Evolutionary conservation across 2,113 vertebrate genomes (phyloP).

Genomic region (Lathamus discolor): DNA sequence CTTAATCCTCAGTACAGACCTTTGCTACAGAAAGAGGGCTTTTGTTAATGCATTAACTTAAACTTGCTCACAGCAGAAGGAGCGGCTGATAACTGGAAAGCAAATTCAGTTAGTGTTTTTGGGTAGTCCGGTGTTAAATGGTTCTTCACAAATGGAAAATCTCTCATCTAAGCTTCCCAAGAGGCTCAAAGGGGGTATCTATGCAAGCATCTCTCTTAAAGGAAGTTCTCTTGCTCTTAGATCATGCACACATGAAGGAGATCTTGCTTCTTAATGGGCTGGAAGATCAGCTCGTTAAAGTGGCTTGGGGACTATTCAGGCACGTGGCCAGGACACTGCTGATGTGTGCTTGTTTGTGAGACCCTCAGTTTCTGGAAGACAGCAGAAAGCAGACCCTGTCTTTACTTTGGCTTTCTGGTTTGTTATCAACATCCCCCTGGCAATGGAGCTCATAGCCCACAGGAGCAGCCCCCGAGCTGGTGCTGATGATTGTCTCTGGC

Average conservation of each 20-base stretch:
- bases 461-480: fast-evolving
- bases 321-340: not conserved
- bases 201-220: not conserved
- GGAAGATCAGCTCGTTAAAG: not conserved
- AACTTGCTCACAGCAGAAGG: not conserved
- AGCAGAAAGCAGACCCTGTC: not conserved
- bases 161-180: not conserved
- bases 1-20: constrained; percentile 26
- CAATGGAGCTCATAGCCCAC: fast-evolving
- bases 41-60: constrained; percentile 30
- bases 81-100: not conserved
- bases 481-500: fast-evolving
- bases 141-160: not conserved
- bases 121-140: constrained; percentile 4
- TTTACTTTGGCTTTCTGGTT: not conserved
- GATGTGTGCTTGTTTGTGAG: not conserved
- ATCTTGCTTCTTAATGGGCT: not conserved
- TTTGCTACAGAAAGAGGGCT: constrained; percentile 5
- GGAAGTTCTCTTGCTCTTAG: not conserved
- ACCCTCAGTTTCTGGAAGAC: not conserved
- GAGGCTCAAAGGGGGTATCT: constrained; percentile 5
- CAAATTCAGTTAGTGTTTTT: not conserved
- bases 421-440: too few species aligned
- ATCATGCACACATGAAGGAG: not conserved
- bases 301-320: not conserved